Base-by-base conservation (phyloP, 2,113 vertebrate genomes). In the Pipra filicauda region DNA sequence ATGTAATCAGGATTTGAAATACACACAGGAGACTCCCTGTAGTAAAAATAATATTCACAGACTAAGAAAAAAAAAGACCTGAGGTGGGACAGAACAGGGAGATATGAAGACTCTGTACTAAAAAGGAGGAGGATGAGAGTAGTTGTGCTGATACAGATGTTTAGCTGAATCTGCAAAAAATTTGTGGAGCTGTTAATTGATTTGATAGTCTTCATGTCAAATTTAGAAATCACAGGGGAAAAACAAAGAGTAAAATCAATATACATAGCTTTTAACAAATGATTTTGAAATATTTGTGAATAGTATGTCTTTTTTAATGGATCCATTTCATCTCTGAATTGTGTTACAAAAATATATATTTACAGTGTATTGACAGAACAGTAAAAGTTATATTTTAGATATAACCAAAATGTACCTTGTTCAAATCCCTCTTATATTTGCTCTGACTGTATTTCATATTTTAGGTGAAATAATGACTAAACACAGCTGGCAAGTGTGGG, bases 381-480 rank as follows among this genome's bases (percentile, higher is more conserved):
- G 5, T 31, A 64, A 70, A 30, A 23, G 1, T 27, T 66, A 12
- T 28, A 11, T 57, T 92, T 59, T 39, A 48, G 24, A 16, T 51
- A 48, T 35, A 65, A 51, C 13, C 8, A 74, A 76, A 75, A 48
- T 19, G 3, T 21, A 48, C 4, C 4, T 69, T 61, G 15, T 79
- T 62, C 54, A 82, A 82, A 19, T 17, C 37, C 15, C 35, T 67
- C 5, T 87, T 55, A 19, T 12, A 72, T 69, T 69, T 93, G 1
- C 24, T 93, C 39, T 85, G 9, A 75, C 7, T 72, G 5, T 59
- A 6, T 92, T 88, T 83, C 12, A 19, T 49, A 57, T 69, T 91
- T 80, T 80, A 97, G 96, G 85, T n/a, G 83, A 81, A 96, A 77
- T 19, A 97, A 94, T 98, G 98, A 35, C 13, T 41, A n/a, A 21